phyloP scores from a whole-genome alignment of 2,113 vertebrate genomes.

The Indicator maculatus region DNA sequence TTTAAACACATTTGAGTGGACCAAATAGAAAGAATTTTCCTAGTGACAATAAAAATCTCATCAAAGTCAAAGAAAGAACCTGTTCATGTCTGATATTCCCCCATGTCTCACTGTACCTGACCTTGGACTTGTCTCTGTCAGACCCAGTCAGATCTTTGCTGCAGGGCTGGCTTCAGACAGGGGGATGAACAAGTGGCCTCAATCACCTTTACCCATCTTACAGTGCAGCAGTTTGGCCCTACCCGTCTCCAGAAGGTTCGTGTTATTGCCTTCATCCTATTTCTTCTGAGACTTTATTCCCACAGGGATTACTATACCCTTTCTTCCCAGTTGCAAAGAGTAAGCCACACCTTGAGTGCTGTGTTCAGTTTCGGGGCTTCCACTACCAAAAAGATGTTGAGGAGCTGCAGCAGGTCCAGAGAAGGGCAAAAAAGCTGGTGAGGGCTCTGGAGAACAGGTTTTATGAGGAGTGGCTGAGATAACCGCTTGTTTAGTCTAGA shows the following conservation, averaged over 20 bases:
- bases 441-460: too few relatives aligned
- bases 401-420: too few relatives aligned
- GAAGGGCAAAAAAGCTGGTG: too few relatives aligned
- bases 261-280: neutral
- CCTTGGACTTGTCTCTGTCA: fast-evolving
- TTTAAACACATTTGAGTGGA: neutral
- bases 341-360: too few relatives aligned
- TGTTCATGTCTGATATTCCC: neutral
- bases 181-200: neutral
- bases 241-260: neutral
- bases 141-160: neutral
- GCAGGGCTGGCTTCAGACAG: neutral
- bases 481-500: too few relatives aligned
- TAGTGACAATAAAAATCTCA: neutral
- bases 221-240: neutral
- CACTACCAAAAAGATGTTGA: too few relatives aligned
- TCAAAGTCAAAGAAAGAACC: neutral
- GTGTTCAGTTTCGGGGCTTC: too few relatives aligned
- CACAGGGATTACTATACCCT: fast-evolving
- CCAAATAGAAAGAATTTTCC: neutral
- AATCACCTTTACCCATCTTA: neutral
- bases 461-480: too few relatives aligned
- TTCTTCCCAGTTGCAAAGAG: neutral
- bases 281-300: neutral
- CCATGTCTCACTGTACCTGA: fast-evolving